Percentiles rank a stretch among this genome's conserved stretches.
Evolutionary conservation across 2,797 vertebrate genomes (phyloP).

Genomic region (Gouania willdenowi): DNA sequence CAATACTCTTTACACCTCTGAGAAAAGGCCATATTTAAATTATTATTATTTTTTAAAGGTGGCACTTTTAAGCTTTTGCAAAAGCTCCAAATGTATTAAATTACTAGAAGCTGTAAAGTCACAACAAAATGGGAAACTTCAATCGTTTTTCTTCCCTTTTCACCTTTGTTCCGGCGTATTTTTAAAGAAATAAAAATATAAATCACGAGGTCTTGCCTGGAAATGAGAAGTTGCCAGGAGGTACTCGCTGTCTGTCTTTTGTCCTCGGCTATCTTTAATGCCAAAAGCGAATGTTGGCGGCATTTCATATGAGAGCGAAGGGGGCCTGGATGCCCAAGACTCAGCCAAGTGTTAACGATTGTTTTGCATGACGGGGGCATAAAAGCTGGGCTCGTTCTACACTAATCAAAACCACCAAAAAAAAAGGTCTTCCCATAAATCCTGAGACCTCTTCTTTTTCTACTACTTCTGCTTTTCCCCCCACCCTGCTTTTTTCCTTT

Average conservation of each 20-base stretch:
- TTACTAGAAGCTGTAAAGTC: no score
- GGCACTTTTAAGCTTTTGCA: no score
- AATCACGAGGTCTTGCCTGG: constrained; percentile 42
- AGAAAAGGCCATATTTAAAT: no score
- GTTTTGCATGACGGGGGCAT: constrained; percentile 79
- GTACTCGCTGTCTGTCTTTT: constrained; percentile 70
- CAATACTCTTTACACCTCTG: no score
- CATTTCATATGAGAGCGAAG: constrained; percentile 73
- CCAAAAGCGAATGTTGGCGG: constrained; percentile 79
- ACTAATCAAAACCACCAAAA: constrained; percentile 78
- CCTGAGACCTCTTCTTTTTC: constrained; percentile 71
- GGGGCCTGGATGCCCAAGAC: constrained; percentile 73
- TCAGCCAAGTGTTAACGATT: constrained; percentile 80
- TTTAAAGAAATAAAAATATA: constrained; percentile 20
- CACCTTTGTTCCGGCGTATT: no score
- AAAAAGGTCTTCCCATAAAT: constrained; percentile 79
- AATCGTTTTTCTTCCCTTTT: no score
- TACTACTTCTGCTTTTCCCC: constrained; percentile 18
- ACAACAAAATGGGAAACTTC: no score
- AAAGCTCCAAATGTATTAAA: no score
- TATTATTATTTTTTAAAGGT: no score
- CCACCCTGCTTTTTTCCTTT: constrained; percentile 60
- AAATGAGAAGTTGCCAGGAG: constrained; percentile 61
- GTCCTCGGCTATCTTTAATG: constrained; percentile 76
- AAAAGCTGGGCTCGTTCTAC: constrained; percentile 78